These are phyloP conservation scores for Troglohyphantes excavatus DNA, from an alignment of 2,888 invertebrate species.

Conservation along the genomic window DNA sequence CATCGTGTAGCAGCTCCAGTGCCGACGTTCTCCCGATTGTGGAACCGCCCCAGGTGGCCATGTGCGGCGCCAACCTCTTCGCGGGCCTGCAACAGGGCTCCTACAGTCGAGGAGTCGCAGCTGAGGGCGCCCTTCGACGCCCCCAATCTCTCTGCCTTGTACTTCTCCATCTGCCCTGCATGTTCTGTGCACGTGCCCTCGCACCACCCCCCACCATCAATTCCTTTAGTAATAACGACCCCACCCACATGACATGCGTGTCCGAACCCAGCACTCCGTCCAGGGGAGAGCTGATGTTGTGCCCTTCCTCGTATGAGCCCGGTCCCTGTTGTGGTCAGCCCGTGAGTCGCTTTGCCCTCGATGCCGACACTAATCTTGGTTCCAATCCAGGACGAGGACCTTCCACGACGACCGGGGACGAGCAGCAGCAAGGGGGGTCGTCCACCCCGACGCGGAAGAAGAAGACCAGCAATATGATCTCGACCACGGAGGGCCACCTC, in stretches of 20 bases:
- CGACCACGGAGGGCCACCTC: constrained; percentile 81
- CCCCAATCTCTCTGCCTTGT: constrained; percentile 75
- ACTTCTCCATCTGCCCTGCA: constrained; percentile 77
- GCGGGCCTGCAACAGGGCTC: constrained; percentile 68
- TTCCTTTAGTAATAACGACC: constrained; percentile 48
- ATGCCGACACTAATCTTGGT: constrained; percentile 67
- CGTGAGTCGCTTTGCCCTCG: constrained; percentile 9
- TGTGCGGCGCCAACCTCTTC: constrained; percentile 57
- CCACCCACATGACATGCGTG: constrained; percentile 53
- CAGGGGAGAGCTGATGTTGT: not conserved
- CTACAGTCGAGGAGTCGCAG: constrained; percentile 63
- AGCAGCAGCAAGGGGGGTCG: constrained; percentile 1
- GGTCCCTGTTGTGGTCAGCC: constrained; percentile 50
- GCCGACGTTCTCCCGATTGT: not conserved
- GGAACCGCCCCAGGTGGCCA: constrained; percentile 40
- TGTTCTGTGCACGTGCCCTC: constrained; percentile 77
- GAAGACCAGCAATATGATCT: constrained; percentile 35
- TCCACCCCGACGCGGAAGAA: constrained; percentile 46
- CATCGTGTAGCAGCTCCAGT: constrained; percentile 56
- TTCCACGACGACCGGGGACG: not conserved
- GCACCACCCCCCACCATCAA: constrained; percentile 69
- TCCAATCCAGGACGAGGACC: constrained; percentile 72
- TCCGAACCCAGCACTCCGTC: constrained; percentile 73
- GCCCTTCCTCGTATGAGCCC: constrained; percentile 30
- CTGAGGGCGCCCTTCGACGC: constrained; percentile 40